Percentiles rank a stretch among this genome's conserved stretches.
Evolutionary conservation across 2,797 vertebrate species (phyloP).

Genomic region (Gallinago solitaria): DNA sequence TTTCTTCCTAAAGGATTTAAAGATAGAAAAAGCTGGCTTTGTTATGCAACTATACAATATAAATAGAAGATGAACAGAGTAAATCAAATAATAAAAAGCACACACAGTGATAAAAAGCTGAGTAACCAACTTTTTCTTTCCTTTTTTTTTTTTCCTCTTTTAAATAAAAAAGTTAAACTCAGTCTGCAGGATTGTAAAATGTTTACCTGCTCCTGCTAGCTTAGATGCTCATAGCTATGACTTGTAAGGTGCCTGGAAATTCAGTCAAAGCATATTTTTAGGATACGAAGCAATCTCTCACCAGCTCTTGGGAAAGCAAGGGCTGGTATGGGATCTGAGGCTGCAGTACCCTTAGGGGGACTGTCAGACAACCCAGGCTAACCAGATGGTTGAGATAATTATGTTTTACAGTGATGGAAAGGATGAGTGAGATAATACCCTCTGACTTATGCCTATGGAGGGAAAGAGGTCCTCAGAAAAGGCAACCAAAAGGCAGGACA

Average conservation of each 20-base stretch:
- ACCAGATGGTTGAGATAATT: neutral
- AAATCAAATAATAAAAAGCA: neutral
- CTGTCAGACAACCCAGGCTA: neutral
- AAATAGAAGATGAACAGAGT: neutral
- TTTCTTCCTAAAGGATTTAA: neutral
- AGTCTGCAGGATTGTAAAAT: neutral
- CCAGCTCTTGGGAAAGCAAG: neutral
- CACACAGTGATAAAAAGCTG: neutral
- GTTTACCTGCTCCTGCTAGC: neutral
- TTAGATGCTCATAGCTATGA: neutral
- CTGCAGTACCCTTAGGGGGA: neutral
- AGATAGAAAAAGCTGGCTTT: neutral
- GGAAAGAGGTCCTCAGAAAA: neutral
- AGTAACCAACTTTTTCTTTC: neutral
- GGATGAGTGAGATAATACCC: neutral
- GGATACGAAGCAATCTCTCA: neutral
- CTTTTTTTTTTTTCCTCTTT: no score
- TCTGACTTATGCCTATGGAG: fast-evolving
- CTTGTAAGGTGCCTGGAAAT: neutral
- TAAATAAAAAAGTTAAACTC: neutral
- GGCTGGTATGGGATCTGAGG: neutral
- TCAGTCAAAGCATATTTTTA: neutral
- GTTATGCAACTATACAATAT: neutral
- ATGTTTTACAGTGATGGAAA: neutral
- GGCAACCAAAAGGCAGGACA: neutral